These are phyloP conservation scores for Dasypolia templi DNA, from an alignment of 2,888 invertebrate species.

Conservation along the genomic window DNA sequence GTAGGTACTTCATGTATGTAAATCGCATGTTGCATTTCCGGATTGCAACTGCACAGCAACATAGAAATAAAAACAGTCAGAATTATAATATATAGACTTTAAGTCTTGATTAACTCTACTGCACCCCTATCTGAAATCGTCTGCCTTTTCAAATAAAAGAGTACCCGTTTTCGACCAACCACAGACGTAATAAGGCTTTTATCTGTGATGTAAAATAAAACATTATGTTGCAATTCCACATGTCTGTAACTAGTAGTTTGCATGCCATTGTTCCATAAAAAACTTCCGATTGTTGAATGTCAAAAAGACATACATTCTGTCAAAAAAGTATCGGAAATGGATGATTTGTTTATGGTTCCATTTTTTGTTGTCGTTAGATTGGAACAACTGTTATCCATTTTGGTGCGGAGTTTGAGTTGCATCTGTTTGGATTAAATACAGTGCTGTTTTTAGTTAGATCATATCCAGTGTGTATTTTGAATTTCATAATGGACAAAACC, in stretches of 20 bases:
- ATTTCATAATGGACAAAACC: too few relatives aligned
- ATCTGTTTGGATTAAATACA: too few relatives aligned
- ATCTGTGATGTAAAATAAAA: neutral
- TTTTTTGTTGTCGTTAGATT: too few relatives aligned
- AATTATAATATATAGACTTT: neutral
- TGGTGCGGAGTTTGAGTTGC: too few relatives aligned
- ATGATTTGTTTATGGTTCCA: too few relatives aligned
- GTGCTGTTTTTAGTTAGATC: too few relatives aligned
- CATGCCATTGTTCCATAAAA: neutral
- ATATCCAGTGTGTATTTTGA: too few relatives aligned
- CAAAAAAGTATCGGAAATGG: too few relatives aligned
- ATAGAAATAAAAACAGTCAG: conserved; percentile 8
- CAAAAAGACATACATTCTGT: too few relatives aligned
- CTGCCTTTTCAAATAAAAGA: neutral
- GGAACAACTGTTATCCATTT: too few relatives aligned
- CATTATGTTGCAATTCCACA: neutral
- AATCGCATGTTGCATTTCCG: neutral
- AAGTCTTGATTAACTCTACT: neutral
- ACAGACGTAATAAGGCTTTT: neutral
- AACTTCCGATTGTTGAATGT: neutral
- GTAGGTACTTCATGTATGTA: neutral
- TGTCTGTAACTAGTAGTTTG: neutral
- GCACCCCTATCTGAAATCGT: neutral
- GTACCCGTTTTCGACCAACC: neutral
- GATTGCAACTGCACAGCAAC: neutral